Evolutionary conservation across 2,797 vertebrate species (phyloP).

Genomic region (Amblyopsis hoosieri): DNA sequence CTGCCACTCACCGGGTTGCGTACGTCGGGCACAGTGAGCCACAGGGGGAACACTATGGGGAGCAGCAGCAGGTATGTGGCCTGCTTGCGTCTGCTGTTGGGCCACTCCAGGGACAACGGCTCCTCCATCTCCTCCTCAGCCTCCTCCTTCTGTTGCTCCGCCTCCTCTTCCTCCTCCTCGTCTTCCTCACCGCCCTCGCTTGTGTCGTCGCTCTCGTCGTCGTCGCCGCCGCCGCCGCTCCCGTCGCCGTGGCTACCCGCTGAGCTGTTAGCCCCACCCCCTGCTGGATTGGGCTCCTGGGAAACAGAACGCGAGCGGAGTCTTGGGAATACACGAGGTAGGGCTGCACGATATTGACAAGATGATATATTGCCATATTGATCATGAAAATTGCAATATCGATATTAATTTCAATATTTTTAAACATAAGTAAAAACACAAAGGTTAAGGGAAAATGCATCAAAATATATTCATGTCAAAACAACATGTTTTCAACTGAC

Average conservation of each 20-base stretch:
- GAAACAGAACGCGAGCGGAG: too few species aligned
- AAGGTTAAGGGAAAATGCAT: too few species aligned
- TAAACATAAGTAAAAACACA: too few species aligned
- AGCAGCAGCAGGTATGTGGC: slow-evolving; percentile 87
- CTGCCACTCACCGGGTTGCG: slow-evolving; percentile 84
- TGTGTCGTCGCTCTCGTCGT: neutral
- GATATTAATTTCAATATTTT: too few species aligned
- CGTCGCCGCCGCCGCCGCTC: slow-evolving; percentile 17
- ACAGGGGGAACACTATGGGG: slow-evolving; percentile 91
- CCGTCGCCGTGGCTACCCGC: slow-evolving; percentile 24
- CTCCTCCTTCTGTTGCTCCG: slow-evolving; percentile 49
- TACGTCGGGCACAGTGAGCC: slow-evolving; percentile 91
- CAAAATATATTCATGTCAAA: too few species aligned
- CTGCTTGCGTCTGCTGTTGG: slow-evolving; percentile 83
- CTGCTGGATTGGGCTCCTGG: slow-evolving; percentile 25
- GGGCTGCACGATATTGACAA: too few species aligned
- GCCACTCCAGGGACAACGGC: slow-evolving; percentile 91
- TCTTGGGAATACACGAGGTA: too few species aligned
- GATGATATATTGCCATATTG: too few species aligned
- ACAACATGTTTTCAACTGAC: too few species aligned
- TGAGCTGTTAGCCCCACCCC: slow-evolving; percentile 13
- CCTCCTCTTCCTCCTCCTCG: slow-evolving; percentile 11
- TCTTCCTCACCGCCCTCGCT: neutral
- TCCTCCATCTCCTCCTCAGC: slow-evolving; percentile 80
- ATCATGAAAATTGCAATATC: too few species aligned